Conservation (phyloP, 2,888 invertebrate genomes). For the Troides helena region DNA sequence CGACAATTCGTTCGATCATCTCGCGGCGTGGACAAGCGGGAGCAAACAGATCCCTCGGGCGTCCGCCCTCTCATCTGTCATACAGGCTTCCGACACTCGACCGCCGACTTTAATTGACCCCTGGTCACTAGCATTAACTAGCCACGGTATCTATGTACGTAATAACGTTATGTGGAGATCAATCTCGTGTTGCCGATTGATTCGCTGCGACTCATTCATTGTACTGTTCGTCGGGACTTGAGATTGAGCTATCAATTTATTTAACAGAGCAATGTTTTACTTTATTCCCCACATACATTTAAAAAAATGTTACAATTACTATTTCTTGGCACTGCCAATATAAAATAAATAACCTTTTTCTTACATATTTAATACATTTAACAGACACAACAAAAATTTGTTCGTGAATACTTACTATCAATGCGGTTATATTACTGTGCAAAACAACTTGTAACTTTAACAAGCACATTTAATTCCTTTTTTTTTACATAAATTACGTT, state of each 20-base stretch:
- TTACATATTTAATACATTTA: too few relatives aligned
- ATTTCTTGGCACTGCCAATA: neutral
- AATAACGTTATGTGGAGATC: neutral
- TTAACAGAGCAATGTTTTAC: neutral
- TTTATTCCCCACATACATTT: neutral
- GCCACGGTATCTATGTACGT: slow-evolving; percentile 5
- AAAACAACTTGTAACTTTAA: too few relatives aligned
- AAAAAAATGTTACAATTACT: neutral
- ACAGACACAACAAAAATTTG: too few relatives aligned
- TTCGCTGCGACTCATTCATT: slow-evolving; percentile 4
- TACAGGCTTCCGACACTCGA: slow-evolving; percentile 52
- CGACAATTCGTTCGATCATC: slow-evolving; percentile 36
- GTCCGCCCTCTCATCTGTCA: slow-evolving; percentile 59
- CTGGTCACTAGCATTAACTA: slow-evolving; percentile 38
- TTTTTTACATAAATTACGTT: too few relatives aligned
- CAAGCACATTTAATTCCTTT: too few relatives aligned
- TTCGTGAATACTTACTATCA: too few relatives aligned
- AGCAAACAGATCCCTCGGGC: slow-evolving; percentile 43
- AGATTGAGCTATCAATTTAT: neutral
- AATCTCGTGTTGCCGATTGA: slow-evolving; percentile 5
- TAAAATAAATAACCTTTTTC: too few relatives aligned
- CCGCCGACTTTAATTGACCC: slow-evolving; percentile 63
- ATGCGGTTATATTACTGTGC: too few relatives aligned
- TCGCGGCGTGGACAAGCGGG: slow-evolving; percentile 32
- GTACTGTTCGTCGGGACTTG: neutral